Conservation (phyloP, 1,140 invertebrate species). For the Aleiodes sp. region DNA sequence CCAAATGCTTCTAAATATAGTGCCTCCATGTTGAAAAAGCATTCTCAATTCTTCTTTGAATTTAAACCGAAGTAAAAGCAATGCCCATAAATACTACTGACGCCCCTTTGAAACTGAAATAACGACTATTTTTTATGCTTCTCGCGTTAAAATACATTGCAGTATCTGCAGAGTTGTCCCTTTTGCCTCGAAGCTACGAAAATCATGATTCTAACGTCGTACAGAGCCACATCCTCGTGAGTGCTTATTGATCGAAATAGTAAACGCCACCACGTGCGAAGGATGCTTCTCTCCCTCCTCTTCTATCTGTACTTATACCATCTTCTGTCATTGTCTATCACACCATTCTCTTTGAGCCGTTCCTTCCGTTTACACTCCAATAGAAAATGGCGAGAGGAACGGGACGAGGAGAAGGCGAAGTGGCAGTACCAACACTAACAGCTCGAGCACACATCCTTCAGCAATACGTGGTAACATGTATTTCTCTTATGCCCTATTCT, state of each 20-base stretch:
- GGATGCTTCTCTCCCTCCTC: slow-evolving; percentile 23
- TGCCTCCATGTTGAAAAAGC: no score
- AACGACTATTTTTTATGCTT: no score
- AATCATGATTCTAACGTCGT: slow-evolving; percentile 22
- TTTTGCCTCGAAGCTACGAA: not conserved
- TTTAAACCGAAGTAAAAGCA: no score
- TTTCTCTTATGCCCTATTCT: no score
- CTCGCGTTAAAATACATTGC: no score
- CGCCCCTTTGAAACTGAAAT: no score
- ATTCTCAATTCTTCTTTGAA: no score
- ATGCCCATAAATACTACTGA: no score
- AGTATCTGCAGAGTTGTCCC: no score
- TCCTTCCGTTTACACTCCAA: slow-evolving; percentile 16
- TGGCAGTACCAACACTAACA: not conserved
- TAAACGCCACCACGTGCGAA: slow-evolving; percentile 32
- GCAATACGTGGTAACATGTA: no score
- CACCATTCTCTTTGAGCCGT: not conserved
- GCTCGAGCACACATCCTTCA: no score
- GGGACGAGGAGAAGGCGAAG: not conserved
- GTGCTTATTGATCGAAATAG: slow-evolving; percentile 41
- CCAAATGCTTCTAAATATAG: no score
- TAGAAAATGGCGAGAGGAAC: slow-evolving; percentile 3
- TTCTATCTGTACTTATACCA: slow-evolving; percentile 21
- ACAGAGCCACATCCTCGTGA: slow-evolving; percentile 27
- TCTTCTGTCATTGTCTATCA: slow-evolving; percentile 12